Percentiles rank a stretch among this genome's conserved stretches.
Evolutionary conservation across 2,113 vertebrate species (phyloP).

Genomic region (Lophochroa leadbeateri): DNA sequence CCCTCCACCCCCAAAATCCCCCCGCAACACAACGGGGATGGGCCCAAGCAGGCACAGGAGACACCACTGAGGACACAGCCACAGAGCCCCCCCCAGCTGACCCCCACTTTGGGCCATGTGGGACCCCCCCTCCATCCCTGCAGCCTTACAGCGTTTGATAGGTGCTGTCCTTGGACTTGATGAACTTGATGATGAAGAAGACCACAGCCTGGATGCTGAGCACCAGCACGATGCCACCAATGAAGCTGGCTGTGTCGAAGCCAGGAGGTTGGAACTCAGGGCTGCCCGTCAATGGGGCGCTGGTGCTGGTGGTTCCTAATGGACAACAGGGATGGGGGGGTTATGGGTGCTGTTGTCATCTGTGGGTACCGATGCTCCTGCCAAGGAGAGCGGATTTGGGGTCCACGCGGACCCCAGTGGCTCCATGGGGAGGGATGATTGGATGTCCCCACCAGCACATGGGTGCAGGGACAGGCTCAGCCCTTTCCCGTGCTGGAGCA

Average conservation of each 20-base stretch:
- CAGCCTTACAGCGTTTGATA: conserved; percentile 93
- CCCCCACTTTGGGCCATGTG: accelerated
- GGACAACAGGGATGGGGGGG: accelerated
- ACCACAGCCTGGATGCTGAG: conserved; percentile 83
- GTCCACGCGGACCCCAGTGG: accelerated
- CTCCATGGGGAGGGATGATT: neutral
- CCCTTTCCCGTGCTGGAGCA: neutral
- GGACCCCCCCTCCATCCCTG: accelerated
- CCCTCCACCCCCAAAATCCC: neutral
- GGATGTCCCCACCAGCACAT: accelerated
- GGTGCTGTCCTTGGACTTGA: conserved; percentile 90
- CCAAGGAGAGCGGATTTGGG: neutral
- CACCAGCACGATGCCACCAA: conserved; percentile 89
- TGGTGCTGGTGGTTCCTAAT: conserved; percentile 24
- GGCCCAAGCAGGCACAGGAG: neutral
- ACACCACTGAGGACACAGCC: neutral
- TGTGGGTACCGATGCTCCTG: accelerated
- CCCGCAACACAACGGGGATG: accelerated
- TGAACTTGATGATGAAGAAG: conserved; percentile 88
- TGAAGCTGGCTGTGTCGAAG: conserved; percentile 91
- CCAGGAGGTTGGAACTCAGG: conserved; percentile 79
- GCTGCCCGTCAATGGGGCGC: neutral
- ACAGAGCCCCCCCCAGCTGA: neutral
- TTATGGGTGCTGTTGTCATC: neutral
- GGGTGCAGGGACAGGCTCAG: neutral